Evolutionary conservation across 2,113 vertebrate species (phyloP).

Genomic region (Symphodus melops): DNA sequence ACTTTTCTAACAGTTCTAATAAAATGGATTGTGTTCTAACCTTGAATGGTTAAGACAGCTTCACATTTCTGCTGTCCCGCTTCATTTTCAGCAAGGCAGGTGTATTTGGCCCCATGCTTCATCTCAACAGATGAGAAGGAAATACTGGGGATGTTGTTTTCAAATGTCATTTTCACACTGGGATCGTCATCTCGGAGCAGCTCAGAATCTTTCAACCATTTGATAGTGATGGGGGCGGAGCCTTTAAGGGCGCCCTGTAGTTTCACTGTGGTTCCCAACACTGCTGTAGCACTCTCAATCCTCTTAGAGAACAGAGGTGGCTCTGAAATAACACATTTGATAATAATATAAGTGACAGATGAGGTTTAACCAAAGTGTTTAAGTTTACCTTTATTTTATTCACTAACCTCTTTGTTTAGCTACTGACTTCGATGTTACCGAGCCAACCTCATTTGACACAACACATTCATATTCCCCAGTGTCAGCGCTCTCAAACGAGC

Average conservation of each 20-base stretch:
- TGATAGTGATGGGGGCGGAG: constrained; percentile 90
- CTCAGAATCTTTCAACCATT: constrained; percentile 94
- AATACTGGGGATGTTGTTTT: constrained; percentile 86
- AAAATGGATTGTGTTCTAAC: constrained; percentile 79
- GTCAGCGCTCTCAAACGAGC: constrained; percentile 91
- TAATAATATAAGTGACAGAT: not conserved
- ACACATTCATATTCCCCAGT: constrained; percentile 92
- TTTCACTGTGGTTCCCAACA: constrained; percentile 87
- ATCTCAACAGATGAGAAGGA: constrained; percentile 87
- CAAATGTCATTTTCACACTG: constrained; percentile 89
- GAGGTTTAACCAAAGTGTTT: not conserved
- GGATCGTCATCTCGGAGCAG: constrained; percentile 89
- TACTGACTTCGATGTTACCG: constrained; percentile 86
- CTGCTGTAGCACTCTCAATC: constrained; percentile 89
- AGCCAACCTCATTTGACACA: constrained; percentile 91
- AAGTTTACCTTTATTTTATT: not conserved
- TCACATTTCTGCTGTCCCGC: constrained; percentile 94
- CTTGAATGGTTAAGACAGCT: constrained; percentile 92
- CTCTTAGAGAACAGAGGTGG: constrained; percentile 94
- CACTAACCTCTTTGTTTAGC: constrained; percentile 93
- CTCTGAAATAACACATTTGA: constrained; percentile 80
- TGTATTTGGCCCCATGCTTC: constrained; percentile 89
- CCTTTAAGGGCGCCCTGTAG: constrained; percentile 92
- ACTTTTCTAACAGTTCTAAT: not conserved
- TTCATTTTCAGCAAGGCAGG: constrained; percentile 92